Evolutionary conservation across 2,113 vertebrate genomes (phyloP), one percentile per base, ranked within the genome.

Genomic region (Nettapus auritus): DNA sequence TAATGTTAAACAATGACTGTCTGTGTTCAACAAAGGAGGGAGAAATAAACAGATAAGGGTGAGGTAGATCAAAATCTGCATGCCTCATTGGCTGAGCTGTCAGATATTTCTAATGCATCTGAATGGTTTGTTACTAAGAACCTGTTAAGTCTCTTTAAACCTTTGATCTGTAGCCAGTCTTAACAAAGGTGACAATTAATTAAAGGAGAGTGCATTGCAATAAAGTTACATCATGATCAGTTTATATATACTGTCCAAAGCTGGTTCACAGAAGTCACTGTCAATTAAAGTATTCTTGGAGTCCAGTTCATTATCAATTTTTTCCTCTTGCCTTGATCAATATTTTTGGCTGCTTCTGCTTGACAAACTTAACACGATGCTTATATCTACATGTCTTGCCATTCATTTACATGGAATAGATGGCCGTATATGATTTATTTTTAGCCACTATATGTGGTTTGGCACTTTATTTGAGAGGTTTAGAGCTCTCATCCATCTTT

Each of bases 161-260:
- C 95, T 97, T 98, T 98, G 97, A 98, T 97, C 97, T 98, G 96
- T 95, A 97, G 97, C 87, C 57, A 55, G 93, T 96, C 93, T 98
- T 97, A 98, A 98, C 97, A 97, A 97, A 98, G 97, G 97, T 97
- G 97, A 97, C 97, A 97, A 98, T 97, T 98, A 98, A 98, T 98
- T 98, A 97, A 97, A 97, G 96, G 92, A 85, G 89, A 98, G 91
- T 95, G 86, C 74, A 96, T 95, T 91, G 96, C 97, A 97, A 96
- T 98, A 96, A 98, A 98, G 95, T 97, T 96, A 96, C 94, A 91
- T 42, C 17, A 29, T 63, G 96, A 97, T 97, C 97, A 97, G 96
- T 97, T 97, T 97, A 97, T 96, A 94, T 95, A 95, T 12, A 66
- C 96, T 94, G 94, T 97, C 97, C 95, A 92, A 96, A 97, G 94